Conservation (phyloP, 2,888 invertebrate genomes). For the Neocrepidodera transversa region DNA sequence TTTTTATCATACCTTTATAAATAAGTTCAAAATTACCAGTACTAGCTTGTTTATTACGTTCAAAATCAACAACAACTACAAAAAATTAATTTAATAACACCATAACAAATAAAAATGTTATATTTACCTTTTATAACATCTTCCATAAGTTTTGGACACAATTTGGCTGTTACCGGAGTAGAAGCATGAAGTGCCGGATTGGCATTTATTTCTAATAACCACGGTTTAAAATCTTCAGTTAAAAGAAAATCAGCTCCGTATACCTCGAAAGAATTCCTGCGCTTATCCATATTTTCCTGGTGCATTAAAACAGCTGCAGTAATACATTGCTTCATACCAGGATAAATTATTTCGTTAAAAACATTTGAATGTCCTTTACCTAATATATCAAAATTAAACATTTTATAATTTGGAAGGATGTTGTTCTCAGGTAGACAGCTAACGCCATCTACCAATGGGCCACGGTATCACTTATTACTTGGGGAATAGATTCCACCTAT, state of each 20-base stretch:
- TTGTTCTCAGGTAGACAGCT: too few relatives aligned
- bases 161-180: constrained; percentile 81
- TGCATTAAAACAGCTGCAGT: constrained; percentile 81
- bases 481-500: too few relatives aligned
- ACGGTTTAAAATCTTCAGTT: constrained; percentile 82
- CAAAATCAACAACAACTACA: constrained; percentile 65
- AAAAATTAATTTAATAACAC: not conserved
- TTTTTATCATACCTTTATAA: constrained; percentile 44
- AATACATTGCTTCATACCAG: constrained; percentile 84
- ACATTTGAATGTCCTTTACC: constrained; percentile 66
- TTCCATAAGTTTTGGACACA: constrained; percentile 81
- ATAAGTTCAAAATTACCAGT: constrained; percentile 68
- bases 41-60: constrained; percentile 57
- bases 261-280: constrained; percentile 83
- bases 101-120: too few relatives aligned
- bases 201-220: constrained; percentile 93
- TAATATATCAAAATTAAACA: too few relatives aligned
- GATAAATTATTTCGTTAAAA: constrained; percentile 81
- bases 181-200: constrained; percentile 84
- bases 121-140: constrained; percentile 93
- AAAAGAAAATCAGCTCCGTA: constrained; percentile 94
- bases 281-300: constrained; percentile 73
- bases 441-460: too few relatives aligned
- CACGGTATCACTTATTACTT: too few relatives aligned
- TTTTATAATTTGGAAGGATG: too few relatives aligned